These are phyloP conservation scores for Antigone vipio DNA, from an alignment of 2,113 vertebrate species.

Conservation along the genomic window DNA sequence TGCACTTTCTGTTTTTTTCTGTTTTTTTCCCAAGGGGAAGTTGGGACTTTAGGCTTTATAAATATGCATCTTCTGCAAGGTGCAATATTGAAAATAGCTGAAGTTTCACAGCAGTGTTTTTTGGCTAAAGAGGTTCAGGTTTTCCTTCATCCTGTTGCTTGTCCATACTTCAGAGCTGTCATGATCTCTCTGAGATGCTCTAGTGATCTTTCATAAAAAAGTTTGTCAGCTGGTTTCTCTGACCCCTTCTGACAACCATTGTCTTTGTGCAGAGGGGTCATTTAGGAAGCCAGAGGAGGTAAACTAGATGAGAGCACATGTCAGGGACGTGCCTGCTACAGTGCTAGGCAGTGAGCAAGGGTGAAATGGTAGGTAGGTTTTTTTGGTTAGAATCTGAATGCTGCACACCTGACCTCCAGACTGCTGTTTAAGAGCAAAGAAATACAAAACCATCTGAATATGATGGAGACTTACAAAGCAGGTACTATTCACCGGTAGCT, in stretches of 20 bases:
- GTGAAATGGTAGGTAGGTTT: neutral
- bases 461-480: neutral
- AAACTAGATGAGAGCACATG: neutral
- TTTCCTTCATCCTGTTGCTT: neutral
- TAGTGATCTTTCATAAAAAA: neutral
- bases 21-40: neutral
- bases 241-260: neutral
- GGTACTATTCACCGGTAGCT: neutral
- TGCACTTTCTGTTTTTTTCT: neutral
- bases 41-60: neutral
- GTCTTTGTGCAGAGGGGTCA: neutral
- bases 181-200: neutral
- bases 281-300: neutral
- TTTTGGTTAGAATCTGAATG: neutral
- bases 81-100: neutral
- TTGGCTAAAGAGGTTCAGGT: neutral
- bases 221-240: neutral
- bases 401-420: neutral
- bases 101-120: neutral
- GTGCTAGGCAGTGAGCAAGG: neutral
- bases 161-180: neutral
- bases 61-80: neutral
- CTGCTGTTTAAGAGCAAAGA: neutral
- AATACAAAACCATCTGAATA: neutral
- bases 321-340: rapidly evolving